Conservation (phyloP, 2,113 vertebrate genomes). For the Willisornis vidua region DNA sequence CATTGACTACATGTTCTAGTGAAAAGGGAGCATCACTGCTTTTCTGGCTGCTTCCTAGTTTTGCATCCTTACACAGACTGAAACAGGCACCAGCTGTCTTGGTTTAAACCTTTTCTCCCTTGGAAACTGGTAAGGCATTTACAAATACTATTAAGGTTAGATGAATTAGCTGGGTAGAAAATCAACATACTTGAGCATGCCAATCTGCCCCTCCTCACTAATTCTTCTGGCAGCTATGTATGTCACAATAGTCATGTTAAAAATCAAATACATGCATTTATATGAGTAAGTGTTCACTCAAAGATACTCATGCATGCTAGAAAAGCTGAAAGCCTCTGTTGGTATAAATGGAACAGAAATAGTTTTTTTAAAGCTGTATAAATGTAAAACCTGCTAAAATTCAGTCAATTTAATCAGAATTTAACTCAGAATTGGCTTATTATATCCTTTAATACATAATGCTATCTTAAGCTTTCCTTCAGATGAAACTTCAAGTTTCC, state of each 20-base stretch:
- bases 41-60: not conserved
- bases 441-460: not conserved
- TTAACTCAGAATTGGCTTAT: not conserved
- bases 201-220: not conserved
- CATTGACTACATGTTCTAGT: not conserved
- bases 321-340: not conserved
- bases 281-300: not conserved
- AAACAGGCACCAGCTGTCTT: not conserved
- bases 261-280: not conserved
- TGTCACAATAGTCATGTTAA: not conserved
- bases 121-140: not conserved
- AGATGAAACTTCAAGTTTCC: not conserved
- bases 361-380: not conserved
- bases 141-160: not conserved
- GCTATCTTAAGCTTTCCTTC: not conserved
- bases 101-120: not conserved
- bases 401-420: not conserved
- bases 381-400: not conserved
- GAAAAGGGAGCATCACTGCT: not conserved
- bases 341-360: not conserved
- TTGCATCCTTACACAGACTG: not conserved
- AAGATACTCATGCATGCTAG: not conserved
- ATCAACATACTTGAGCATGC: not conserved
- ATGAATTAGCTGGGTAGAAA: not conserved
- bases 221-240: not conserved